Conservation (phyloP, 2,113 vertebrate species). For the Hystrix brachyura region DNA sequence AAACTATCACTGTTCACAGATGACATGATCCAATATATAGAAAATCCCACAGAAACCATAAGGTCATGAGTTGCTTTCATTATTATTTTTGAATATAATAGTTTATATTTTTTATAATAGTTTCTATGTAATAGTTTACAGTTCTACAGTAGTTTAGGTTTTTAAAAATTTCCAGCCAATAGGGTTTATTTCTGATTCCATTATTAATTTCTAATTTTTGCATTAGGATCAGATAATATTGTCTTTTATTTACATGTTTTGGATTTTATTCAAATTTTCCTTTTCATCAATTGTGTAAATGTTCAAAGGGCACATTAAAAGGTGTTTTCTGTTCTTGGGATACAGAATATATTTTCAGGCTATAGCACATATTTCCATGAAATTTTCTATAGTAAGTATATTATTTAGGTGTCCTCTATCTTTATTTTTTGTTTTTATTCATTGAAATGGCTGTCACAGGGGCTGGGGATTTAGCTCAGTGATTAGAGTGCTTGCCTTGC, state of each 20-base stretch:
- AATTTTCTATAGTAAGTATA: conserved; percentile 23
- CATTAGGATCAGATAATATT: background rate
- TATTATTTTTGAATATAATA: conserved; percentile 2
- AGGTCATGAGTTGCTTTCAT: background rate
- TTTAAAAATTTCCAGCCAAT: background rate
- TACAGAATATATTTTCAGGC: conserved; percentile 16
- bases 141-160: background rate
- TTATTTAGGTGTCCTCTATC: conserved; percentile 16
- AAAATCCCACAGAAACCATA: background rate
- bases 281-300: conserved; percentile 57
- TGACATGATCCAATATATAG: background rate
- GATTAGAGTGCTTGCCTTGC: no score
- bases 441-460: conserved; percentile 38
- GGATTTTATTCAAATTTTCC: conserved; percentile 33
- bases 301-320: conserved; percentile 39
- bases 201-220: conserved; percentile 44
- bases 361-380: conserved; percentile 40
- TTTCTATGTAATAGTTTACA: no score
- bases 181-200: background rate
- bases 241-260: conserved; percentile 24
- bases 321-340: conserved; percentile 17
- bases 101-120: no score
- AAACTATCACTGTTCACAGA: background rate
- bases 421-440: conserved; percentile 49
- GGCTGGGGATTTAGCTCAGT: no score